Percentiles rank a stretch among this genome's conserved stretches.
phyloP scores from a whole-genome alignment of 1,140 invertebrate species.

The Lycorma delicatula region DNA sequence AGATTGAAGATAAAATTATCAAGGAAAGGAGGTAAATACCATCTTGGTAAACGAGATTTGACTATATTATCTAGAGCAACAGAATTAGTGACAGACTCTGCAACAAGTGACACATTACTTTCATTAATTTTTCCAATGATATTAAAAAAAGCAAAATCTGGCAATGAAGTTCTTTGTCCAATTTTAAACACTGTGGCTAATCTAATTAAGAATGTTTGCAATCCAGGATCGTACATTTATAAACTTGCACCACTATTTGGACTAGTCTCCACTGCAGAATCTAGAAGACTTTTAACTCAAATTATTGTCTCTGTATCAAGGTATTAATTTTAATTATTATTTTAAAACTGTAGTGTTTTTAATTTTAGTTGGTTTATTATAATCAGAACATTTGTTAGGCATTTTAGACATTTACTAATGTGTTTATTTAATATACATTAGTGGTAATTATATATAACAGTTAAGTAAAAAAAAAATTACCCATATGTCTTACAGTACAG shows the following conservation, averaged over 20 bases:
- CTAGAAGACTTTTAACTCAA: slow-evolving; percentile 43
- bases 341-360: not conserved
- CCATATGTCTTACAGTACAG: no score
- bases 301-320: not conserved
- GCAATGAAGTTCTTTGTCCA: slow-evolving; percentile 51
- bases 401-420: no score
- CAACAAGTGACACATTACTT: slow-evolving; percentile 54
- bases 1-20: slow-evolving; percentile 58
- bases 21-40: slow-evolving; percentile 29
- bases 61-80: slow-evolving; percentile 71
- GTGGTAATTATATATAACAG: no score
- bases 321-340: not conserved
- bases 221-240: slow-evolving; percentile 55
- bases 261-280: slow-evolving; percentile 44
- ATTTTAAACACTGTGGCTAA: slow-evolving; percentile 63
- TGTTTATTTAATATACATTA: no score
- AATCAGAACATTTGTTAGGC: no score
- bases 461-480: no score
- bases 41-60: slow-evolving; percentile 47
- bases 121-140: slow-evolving; percentile 65
- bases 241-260: slow-evolving; percentile 56
- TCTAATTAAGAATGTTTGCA: slow-evolving; percentile 55
- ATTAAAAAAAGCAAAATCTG: slow-evolving; percentile 47
- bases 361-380: no score
- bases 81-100: slow-evolving; percentile 54